Evolutionary conservation across 2,113 vertebrate genomes (phyloP).

Genomic region (Eptatretus burgeri): DNA sequence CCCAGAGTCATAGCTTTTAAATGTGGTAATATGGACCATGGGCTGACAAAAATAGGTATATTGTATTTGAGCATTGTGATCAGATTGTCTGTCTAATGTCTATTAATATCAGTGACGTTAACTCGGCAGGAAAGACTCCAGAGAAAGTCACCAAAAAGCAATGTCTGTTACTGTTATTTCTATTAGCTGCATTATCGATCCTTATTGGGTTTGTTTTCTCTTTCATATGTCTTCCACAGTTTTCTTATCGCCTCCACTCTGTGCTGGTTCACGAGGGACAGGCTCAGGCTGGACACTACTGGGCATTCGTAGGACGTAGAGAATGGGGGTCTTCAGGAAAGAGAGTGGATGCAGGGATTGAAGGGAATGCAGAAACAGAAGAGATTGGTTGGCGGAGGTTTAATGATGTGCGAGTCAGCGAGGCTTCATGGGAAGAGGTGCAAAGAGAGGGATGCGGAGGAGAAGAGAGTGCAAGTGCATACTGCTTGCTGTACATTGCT

Average conservation of each 20-base stretch:
- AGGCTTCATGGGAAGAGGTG: slow-evolving; percentile 73
- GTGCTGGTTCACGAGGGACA: slow-evolving; percentile 86
- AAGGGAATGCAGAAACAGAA: background rate
- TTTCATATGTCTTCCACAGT: slow-evolving; percentile 18
- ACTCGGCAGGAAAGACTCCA: too few species aligned
- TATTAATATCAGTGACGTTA: too few species aligned
- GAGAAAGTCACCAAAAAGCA: too few species aligned
- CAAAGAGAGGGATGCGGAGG: slow-evolving; percentile 52
- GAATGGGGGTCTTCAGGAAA: background rate
- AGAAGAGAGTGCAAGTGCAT: slow-evolving; percentile 61
- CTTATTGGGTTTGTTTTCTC: background rate
- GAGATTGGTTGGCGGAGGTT: slow-evolving; percentile 52
- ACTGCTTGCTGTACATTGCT: slow-evolving; percentile 72
- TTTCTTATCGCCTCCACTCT: slow-evolving; percentile 61
- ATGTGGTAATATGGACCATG: too few species aligned
- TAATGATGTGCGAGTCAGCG: slow-evolving; percentile 55
- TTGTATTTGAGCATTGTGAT: too few species aligned
- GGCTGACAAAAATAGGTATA: too few species aligned
- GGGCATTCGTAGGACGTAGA: slow-evolving; percentile 42
- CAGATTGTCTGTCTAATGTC: too few species aligned
- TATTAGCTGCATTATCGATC: background rate
- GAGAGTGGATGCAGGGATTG: too few species aligned
- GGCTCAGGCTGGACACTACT: slow-evolving; percentile 78
- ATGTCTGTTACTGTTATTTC: background rate
- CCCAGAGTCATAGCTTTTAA: too few species aligned